phyloP scores from a whole-genome alignment of 1,140 invertebrate species.

The Hermetia illucens region DNA sequence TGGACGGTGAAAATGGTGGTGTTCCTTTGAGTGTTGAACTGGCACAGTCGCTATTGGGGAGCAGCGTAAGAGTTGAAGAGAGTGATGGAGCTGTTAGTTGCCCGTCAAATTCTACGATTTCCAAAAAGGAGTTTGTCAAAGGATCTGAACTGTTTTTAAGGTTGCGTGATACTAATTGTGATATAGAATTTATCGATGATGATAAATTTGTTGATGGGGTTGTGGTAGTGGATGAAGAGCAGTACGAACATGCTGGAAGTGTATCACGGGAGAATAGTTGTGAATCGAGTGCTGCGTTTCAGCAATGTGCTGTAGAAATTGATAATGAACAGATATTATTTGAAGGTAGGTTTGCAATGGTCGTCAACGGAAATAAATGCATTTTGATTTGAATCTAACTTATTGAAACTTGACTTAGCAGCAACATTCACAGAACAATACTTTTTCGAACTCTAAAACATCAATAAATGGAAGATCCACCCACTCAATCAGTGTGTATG shows the following conservation, averaged over 20 bases:
- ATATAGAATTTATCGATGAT: not conserved
- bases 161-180: not conserved
- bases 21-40: conserved; percentile 6
- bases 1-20: not conserved
- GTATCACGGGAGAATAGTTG: not conserved
- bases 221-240: not conserved
- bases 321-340: conserved; percentile 5
- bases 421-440: too few species aligned
- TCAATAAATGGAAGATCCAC: not conserved
- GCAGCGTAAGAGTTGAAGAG: not conserved
- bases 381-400: too few species aligned
- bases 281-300: not conserved
- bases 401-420: too few species aligned
- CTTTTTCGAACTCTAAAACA: too few species aligned
- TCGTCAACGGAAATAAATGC: not conserved
- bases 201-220: not conserved
- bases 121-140: conserved; percentile 3
- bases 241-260: not conserved
- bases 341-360: conserved; percentile 2
- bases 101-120: too few species aligned
- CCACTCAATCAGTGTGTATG: not conserved
- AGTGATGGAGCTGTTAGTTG: too few species aligned
- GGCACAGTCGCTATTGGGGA: not conserved
- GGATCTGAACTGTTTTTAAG: conserved; percentile 3
- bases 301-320: not conserved